phyloP scores from a whole-genome alignment of 2,888 invertebrate species.

The Oligia fasciuncula region DNA sequence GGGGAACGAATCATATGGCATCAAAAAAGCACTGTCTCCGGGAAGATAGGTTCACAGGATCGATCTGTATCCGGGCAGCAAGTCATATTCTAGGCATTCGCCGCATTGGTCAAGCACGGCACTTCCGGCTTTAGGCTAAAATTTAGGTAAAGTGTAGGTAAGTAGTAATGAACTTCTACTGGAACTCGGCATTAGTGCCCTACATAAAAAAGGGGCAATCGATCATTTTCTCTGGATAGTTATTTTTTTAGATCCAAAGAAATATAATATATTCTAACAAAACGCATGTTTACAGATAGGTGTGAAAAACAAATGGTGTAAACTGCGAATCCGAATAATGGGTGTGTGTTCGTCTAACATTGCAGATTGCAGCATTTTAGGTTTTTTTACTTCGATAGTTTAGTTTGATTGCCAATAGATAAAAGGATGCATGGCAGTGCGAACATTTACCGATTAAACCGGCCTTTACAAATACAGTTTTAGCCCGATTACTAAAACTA shows the following conservation, averaged over 20 bases:
- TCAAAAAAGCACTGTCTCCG: too few species aligned
- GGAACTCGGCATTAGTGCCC: not conserved
- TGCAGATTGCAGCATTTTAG: slow-evolving; percentile 31
- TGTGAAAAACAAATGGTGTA: slow-evolving; percentile 14
- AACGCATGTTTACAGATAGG: slow-evolving; percentile 1
- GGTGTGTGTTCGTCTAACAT: slow-evolving; percentile 39
- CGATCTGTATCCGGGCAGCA: too few species aligned
- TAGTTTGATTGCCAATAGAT: slow-evolving; percentile 53
- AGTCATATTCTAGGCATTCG: too few species aligned
- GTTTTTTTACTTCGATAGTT: slow-evolving; percentile 35
- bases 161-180: not conserved
- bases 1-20: too few species aligned
- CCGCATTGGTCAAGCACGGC: too few species aligned
- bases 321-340: slow-evolving; percentile 24
- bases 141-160: too few species aligned
- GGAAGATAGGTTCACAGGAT: too few species aligned
- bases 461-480: slow-evolving; percentile 42
- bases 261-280: not conserved
- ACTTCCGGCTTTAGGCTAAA: too few species aligned
- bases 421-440: slow-evolving; percentile 44
- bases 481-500: slow-evolving; percentile 45
- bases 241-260: not conserved
- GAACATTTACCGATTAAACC: slow-evolving; percentile 52
- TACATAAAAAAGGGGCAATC: not conserved
- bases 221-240: not conserved